These are phyloP conservation scores for Blastobasis adustella DNA, from an alignment of 2,888 invertebrate genomes.

Conservation along the genomic window DNA sequence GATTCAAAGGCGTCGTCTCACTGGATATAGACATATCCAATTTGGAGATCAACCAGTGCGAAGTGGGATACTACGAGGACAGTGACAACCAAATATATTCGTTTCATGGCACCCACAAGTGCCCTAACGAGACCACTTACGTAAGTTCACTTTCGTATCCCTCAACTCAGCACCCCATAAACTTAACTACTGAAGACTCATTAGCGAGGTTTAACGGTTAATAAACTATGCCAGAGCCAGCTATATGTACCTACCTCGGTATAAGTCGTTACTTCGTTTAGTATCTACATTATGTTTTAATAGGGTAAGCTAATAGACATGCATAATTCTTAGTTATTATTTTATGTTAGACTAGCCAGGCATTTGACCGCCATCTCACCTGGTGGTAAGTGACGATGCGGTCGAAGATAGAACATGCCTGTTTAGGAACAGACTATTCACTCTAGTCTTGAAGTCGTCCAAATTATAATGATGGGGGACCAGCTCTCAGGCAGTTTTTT, in stretches of 20 bases:
- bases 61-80: conserved; percentile 46
- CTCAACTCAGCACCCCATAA: not conserved
- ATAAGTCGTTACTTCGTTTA: not conserved
- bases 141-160: conserved; percentile 63
- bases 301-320: no score
- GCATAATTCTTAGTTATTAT: no score
- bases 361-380: no score
- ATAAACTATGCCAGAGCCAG: not conserved
- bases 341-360: no score
- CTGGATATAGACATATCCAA: conserved; percentile 87
- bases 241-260: not conserved
- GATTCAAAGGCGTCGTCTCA: conserved; percentile 67
- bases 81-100: conserved; percentile 80
- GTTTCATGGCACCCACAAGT: conserved; percentile 93
- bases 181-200: not conserved
- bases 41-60: conserved; percentile 92
- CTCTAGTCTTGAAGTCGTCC: no score
- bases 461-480: no score
- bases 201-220: not conserved
- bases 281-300: no score
- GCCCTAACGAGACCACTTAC: conserved; percentile 86
- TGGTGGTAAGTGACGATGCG: no score
- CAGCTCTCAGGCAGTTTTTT: no score
- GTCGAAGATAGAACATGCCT: no score
- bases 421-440: no score